These are phyloP conservation scores for Epinephelus malabaricus DNA, from an alignment of 2,797 vertebrate species.

Conservation along the genomic window DNA sequence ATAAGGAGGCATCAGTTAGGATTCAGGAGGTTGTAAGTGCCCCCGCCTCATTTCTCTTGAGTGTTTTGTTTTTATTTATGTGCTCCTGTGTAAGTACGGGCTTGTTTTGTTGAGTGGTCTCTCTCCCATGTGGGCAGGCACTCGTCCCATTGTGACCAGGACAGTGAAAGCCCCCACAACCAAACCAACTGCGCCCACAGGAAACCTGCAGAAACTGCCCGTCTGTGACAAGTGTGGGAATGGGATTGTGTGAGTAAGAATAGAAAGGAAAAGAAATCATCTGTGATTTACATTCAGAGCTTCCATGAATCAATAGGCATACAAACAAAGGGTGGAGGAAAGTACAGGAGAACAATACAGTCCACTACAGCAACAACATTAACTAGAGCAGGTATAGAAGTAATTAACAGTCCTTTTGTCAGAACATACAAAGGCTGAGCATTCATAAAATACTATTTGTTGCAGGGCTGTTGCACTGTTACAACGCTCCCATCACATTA, in stretches of 20 bases:
- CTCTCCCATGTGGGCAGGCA: conserved; percentile 80
- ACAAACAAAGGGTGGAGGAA: not conserved
- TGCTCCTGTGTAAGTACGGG: not conserved
- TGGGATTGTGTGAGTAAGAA: conserved; percentile 94
- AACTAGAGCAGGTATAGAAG: not conserved
- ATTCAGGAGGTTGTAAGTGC: conserved; percentile 8
- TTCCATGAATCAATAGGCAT: not conserved
- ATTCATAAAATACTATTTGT: not conserved
- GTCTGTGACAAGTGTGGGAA: conserved; percentile 96
- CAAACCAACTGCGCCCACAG: conserved; percentile 85
- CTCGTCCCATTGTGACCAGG: conserved; percentile 90
- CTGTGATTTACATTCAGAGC: conserved; percentile 47
- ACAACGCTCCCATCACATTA: too few relatives aligned
- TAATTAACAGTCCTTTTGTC: not conserved
- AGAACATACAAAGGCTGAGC: not conserved
- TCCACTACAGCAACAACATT: not conserved
- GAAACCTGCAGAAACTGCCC: conserved; percentile 93
- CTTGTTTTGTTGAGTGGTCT: conserved; percentile 34
- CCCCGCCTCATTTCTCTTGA: conserved; percentile 3
- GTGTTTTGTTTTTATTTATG: conserved; percentile 29
- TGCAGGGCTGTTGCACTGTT: not conserved
- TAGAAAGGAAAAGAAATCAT: conserved; percentile 37
- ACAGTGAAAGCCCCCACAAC: conserved; percentile 93
- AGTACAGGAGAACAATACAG: not conserved
- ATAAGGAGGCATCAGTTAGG: conserved; percentile 9